phyloP scores from a whole-genome alignment of 1,140 invertebrate genomes.

The Reticulitermes speratus region DNA sequence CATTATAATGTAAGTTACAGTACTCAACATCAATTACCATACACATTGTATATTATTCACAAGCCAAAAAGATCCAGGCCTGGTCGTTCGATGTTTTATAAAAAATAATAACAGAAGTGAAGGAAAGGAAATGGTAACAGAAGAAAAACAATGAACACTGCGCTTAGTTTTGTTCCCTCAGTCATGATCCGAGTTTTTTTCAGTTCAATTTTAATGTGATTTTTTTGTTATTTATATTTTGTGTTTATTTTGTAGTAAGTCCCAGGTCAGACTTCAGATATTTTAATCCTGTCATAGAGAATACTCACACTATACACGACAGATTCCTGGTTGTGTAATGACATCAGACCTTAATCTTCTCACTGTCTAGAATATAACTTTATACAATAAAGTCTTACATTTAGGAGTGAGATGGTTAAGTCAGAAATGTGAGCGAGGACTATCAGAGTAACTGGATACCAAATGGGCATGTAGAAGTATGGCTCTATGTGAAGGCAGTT shows the following conservation, averaged over 20 bases:
- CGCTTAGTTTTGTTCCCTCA: not conserved
- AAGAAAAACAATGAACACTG: conserved; percentile 6
- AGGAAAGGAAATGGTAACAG: not conserved
- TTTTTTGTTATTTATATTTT: conserved; percentile 17
- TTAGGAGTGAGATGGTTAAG: no score
- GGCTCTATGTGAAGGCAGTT: no score
- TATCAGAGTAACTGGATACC: no score
- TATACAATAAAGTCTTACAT: no score
- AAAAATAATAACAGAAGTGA: not conserved
- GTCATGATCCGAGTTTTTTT: not conserved
- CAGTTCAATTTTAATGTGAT: not conserved
- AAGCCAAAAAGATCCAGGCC: not conserved
- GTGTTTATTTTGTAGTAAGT: not conserved
- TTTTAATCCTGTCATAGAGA: not conserved
- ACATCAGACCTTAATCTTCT: no score
- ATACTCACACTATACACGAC: no score
- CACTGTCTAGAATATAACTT: no score
- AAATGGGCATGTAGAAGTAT: no score
- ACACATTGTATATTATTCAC: not conserved
- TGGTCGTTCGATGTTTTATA: conserved; percentile 19
- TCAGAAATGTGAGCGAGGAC: no score
- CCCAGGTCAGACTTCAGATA: not conserved
- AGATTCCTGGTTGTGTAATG: no score
- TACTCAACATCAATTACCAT: not conserved
- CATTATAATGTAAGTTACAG: not conserved